These are phyloP conservation scores for Hymenopus coronatus DNA, from an alignment of 2,888 invertebrate genomes.

Conservation along the genomic window DNA sequence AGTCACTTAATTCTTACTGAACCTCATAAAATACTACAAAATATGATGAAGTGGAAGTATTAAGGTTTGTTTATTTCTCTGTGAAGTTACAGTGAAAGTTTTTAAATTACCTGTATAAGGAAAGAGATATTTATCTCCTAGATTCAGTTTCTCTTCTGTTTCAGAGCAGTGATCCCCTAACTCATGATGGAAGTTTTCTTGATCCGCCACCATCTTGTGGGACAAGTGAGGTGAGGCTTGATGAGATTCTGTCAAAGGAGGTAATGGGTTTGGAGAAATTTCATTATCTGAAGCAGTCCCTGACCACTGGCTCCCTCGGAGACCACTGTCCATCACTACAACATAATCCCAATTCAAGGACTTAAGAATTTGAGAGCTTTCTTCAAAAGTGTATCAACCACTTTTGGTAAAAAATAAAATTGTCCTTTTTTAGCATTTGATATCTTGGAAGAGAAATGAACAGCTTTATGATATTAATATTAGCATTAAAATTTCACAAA, in stretches of 20 bases:
- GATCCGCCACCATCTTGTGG: constrained; percentile 34
- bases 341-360: background rate
- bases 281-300: constrained; percentile 77
- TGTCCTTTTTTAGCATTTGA: too few species aligned
- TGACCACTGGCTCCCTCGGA: constrained; percentile 67
- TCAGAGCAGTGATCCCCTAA: constrained; percentile 56
- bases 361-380: constrained; percentile 39
- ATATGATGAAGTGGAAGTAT: too few species aligned
- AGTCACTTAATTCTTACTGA: too few species aligned
- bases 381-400: too few species aligned
- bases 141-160: constrained; percentile 55
- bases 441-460: too few species aligned
- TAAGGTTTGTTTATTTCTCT: too few species aligned
- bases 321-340: constrained; percentile 23
- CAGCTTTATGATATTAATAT: too few species aligned
- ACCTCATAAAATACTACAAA: too few species aligned
- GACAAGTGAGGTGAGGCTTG: constrained; percentile 7
- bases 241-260: constrained; percentile 17
- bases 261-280: constrained; percentile 26
- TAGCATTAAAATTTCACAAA: too few species aligned
- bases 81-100: too few species aligned
- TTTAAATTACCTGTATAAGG: constrained; percentile 67
- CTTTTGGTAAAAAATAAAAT: too few species aligned
- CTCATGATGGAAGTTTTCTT: constrained; percentile 37
- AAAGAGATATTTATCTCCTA: constrained; percentile 77